Conservation (phyloP, 2,797 vertebrate species). For the Threskiornis aethiopicus region DNA sequence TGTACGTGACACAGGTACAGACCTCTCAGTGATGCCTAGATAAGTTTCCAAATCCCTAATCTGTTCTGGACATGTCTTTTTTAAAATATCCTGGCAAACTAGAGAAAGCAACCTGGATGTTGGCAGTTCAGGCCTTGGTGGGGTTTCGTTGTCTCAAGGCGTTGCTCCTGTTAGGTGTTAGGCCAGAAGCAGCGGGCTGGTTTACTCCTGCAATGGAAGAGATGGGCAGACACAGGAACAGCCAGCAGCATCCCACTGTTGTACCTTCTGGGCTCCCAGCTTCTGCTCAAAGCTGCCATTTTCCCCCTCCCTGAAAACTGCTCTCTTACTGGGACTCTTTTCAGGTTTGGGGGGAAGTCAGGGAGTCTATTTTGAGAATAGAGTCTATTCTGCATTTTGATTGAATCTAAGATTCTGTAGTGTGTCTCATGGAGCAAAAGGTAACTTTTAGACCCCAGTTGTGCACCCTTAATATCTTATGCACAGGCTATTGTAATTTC, state of each 20-base stretch:
- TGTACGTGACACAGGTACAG: not conserved
- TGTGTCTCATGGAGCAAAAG: not conserved
- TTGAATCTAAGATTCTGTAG: not conserved
- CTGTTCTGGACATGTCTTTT: not conserved
- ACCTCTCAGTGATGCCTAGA: not conserved
- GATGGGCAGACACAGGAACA: not conserved
- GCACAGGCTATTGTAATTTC: not conserved
- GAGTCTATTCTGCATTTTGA: not conserved
- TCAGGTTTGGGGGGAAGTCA: not conserved
- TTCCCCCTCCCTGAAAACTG: not conserved
- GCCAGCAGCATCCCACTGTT: not conserved
- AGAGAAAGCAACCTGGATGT: not conserved
- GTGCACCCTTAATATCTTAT: not conserved
- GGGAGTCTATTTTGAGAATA: not conserved
- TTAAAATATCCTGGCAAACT: not conserved
- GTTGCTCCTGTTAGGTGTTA: not conserved
- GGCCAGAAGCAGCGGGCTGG: not conserved
- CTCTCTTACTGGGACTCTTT: not conserved
- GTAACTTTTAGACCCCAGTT: not conserved
- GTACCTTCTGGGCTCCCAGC: not conserved
- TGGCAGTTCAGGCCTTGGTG: not conserved
- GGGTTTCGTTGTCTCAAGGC: not conserved
- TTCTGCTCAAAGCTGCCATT: accelerated
- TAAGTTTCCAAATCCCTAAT: not conserved
- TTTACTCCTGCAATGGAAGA: not conserved